A percentile compares a stretch with the other conserved stretches of the same genome.
Evolutionary conservation across 2,888 invertebrate species (phyloP).

Genomic region (Mesochorus sp.): DNA sequence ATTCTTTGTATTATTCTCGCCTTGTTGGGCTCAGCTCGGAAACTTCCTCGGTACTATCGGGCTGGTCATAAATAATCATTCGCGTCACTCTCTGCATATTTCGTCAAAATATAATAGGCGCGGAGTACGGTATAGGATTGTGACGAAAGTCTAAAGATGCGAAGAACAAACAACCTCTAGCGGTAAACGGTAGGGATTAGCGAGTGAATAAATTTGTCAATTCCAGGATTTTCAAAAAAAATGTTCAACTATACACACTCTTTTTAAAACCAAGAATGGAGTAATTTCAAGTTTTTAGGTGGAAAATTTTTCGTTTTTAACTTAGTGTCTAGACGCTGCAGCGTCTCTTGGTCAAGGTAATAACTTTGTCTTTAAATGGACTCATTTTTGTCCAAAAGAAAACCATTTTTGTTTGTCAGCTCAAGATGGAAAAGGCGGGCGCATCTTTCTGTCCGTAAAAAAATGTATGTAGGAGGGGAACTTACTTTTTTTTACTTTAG

Average conservation of each 20-base stretch:
- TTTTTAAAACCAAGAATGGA: no score
- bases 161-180: conserved; percentile 50
- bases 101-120: conserved; percentile 20
- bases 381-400: no score
- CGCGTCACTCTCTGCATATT: conserved; percentile 20
- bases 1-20: conserved; percentile 27
- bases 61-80: conserved; percentile 52
- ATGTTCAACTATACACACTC: background rate
- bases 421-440: no score
- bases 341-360: no score
- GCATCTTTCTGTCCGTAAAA: no score
- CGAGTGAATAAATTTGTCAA: conserved; percentile 4
- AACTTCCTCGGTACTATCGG: conserved; percentile 13
- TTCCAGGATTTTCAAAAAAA: conserved; percentile 4
- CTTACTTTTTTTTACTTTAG: no score
- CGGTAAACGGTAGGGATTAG: conserved; percentile 17
- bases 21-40: conserved; percentile 1
- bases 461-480: no score
- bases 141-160: conserved; percentile 26
- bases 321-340: no score
- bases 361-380: no score
- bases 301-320: no score
- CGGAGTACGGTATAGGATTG: background rate
- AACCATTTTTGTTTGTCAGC: no score
- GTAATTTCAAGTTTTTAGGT: no score